phyloP scores from a whole-genome alignment of 2,797 vertebrate genomes.

The Myotis pilosus region DNA sequence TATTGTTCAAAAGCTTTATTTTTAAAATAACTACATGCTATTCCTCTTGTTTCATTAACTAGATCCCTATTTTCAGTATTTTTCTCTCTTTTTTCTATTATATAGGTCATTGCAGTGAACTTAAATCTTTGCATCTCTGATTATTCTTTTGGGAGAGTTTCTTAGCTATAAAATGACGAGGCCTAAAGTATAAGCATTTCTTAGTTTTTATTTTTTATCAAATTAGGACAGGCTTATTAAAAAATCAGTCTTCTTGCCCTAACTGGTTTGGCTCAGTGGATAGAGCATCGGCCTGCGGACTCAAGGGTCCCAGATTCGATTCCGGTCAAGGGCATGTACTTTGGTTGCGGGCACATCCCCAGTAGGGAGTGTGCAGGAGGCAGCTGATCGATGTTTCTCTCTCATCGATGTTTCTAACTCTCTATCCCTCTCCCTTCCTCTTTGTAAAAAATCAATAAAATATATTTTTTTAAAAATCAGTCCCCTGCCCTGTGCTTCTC shows the following conservation, averaged over 20 bases:
- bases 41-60: neutral
- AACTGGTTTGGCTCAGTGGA: too few species aligned
- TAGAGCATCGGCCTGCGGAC: too few species aligned
- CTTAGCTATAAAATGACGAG: neutral
- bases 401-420: too few species aligned
- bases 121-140: neutral
- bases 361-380: too few species aligned
- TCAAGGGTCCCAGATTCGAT: too few species aligned
- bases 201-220: conserved; percentile 32
- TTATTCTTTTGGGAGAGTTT: conserved; percentile 28
- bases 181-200: neutral
- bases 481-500: neutral
- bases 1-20: conserved; percentile 39
- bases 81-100: neutral
- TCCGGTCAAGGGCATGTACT: too few species aligned
- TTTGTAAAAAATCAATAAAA: too few species aligned
- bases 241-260: neutral
- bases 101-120: neutral
- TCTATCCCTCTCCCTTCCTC: too few species aligned
- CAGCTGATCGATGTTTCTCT: too few species aligned
- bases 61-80: neutral
- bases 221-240: neutral
- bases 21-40: neutral
- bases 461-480: neutral
- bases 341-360: too few species aligned